Conservation (phyloP, 2,797 vertebrate genomes). For the Chelon labrosus region DNA sequence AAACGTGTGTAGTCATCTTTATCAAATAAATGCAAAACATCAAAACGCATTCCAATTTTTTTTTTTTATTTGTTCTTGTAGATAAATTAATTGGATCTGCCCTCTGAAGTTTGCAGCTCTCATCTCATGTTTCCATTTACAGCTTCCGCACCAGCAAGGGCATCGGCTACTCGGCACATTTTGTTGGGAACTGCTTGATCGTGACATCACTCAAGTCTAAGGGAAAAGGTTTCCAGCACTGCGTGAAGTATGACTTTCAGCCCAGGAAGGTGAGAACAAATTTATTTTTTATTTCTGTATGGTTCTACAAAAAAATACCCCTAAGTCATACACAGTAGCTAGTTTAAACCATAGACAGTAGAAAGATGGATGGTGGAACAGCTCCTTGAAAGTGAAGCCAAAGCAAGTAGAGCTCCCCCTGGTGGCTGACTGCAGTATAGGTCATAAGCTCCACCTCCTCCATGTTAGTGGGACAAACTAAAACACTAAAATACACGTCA, state of each 20-base stretch:
- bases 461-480: too few species aligned
- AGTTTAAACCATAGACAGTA: not conserved
- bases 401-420: too few species aligned
- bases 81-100: not conserved
- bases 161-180: slow-evolving; percentile 97
- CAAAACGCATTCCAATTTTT: not conserved
- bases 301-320: not conserved
- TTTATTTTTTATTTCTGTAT: too few species aligned
- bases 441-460: too few species aligned
- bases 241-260: slow-evolving; percentile 98
- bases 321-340: not conserved
- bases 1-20: not conserved
- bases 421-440: too few species aligned
- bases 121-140: slow-evolving; percentile 44
- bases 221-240: slow-evolving; percentile 98
- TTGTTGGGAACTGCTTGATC: slow-evolving; percentile 96
- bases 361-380: too few species aligned
- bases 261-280: slow-evolving; percentile 91
- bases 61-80: not conserved
- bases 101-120: slow-evolving; percentile 12
- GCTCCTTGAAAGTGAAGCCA: too few species aligned
- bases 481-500: too few species aligned
- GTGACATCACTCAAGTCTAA: slow-evolving; percentile 98
- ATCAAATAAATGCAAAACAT: not conserved
- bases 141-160: slow-evolving; percentile 98